Evolutionary conservation across 1,140 invertebrate genomes (phyloP).

Genomic region (Diprion similis): DNA sequence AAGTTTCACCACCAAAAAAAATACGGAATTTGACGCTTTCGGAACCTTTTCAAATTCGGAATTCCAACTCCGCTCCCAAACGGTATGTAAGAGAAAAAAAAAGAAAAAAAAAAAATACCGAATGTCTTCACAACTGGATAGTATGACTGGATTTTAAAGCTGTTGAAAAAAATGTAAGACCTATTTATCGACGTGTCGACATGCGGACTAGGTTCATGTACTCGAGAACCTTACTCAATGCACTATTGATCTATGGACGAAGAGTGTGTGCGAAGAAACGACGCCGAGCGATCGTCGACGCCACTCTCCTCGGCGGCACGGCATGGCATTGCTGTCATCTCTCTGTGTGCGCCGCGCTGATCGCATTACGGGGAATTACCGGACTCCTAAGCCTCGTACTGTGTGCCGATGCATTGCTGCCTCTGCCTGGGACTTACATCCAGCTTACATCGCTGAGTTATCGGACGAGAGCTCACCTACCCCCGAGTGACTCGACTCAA

Average conservation of each 20-base stretch:
- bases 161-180: neutral
- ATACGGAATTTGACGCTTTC: too few relatives aligned
- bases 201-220: neutral
- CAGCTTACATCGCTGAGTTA: conserved; percentile 30
- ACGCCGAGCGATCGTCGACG: neutral
- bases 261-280: neutral
- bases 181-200: neutral
- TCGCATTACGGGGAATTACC: conserved; percentile 59
- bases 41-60: too few relatives aligned
- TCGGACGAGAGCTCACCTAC: neutral
- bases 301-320: neutral
- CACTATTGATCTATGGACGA: neutral
- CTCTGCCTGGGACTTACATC: conserved; percentile 48
- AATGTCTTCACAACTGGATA: too few relatives aligned
- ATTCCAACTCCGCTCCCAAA: too few relatives aligned
- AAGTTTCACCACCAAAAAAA: too few relatives aligned
- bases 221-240: neutral
- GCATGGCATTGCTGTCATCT: neutral
- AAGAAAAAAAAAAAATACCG: too few relatives aligned
- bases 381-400: conserved; percentile 50
- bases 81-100: too few relatives aligned
- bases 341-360: conserved; percentile 40
- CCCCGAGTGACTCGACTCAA: neutral
- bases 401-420: conserved; percentile 27
- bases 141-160: too few relatives aligned